Evolutionary conservation across 2,113 vertebrate species (phyloP), one percentile per base, ranked within the genome.

Genomic region (Rhegmatorhina hoffmannsi): DNA sequence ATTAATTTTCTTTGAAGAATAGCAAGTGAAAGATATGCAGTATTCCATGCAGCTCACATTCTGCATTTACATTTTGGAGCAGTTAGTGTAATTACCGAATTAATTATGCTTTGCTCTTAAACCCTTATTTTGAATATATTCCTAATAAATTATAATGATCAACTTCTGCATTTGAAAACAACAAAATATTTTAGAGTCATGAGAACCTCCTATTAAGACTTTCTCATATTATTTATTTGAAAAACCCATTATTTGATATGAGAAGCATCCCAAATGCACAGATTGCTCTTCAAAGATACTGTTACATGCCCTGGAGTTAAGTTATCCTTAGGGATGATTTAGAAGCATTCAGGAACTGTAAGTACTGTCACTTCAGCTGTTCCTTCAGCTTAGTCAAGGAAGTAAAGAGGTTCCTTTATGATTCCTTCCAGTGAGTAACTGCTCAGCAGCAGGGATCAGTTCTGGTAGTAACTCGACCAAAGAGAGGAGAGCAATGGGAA

Each of bases 371-470:
- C 33, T 82, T 67, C 33, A 82, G 11, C 11, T n/a, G 13, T 67
- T 72, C 14, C 36, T 55, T 76, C 33, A 79, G 24, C 10, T 72
- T 40, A 43, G 31, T 23, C 20, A 21, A 70, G 53, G 34, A 64
- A 46, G 17, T 38, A 43, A n/a, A 63, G 50, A 50, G 12, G 5
- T 50, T 85, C 14, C 7, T 58, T 3, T 36, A 3, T 15, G 43
- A 79, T 33, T 83, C 33, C 38, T n/a, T 75, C 0, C 0, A 70
- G 52, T 0, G 0, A 52, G n/a, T 56, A 40, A 23, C 31, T 44
- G 14, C 25, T 55, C 21, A n/a, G 25, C 31, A 53, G 18, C 33
- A 86, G 31, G 5, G 38, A 5, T 49, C 44, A 62, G 3, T 62
- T 78, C 50, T 87, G 60, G 31, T 8, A 33, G 13, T 3, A 29